Conservation (phyloP, 2,113 vertebrate species). For the Microtus pennsylvanicus region DNA sequence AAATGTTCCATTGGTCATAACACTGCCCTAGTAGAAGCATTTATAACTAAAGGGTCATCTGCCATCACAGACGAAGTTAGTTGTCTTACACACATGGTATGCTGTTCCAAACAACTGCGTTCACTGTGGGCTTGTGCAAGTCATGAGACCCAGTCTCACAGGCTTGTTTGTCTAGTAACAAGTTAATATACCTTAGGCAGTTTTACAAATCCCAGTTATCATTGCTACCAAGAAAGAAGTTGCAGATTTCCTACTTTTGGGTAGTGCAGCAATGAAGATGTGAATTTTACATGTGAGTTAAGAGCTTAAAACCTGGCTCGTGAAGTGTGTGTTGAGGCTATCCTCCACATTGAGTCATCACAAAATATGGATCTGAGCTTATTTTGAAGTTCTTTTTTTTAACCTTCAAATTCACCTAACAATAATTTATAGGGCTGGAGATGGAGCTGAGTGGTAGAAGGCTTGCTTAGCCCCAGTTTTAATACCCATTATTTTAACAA, state of each 20-base stretch:
- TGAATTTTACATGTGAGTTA: conserved; percentile 59
- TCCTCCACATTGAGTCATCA: conserved; percentile 23
- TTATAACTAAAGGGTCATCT: conserved; percentile 39
- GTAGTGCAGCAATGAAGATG: conserved; percentile 30
- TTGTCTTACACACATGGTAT: not conserved
- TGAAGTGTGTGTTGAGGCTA: conserved; percentile 41
- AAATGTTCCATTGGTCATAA: conserved; percentile 17
- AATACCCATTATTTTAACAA: conserved; percentile 27
- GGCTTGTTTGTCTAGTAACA: not conserved
- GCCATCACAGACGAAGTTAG: conserved; percentile 6
- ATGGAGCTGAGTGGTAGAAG: not conserved
- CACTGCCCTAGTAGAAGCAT: not conserved
- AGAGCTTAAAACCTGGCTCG: conserved; percentile 52
- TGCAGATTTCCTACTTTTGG: conserved; percentile 58
- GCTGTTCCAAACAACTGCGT: conserved; percentile 29
- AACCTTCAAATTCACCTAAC: conserved; percentile 32
- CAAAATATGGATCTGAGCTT: conserved; percentile 56
- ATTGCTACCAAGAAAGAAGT: conserved; percentile 45
- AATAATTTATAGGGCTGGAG: not conserved
- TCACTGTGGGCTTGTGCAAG: not conserved
- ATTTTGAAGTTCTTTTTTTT: conserved; percentile 7
- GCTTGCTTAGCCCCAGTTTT: not conserved
- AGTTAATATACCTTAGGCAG: not conserved
- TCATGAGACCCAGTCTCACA: not conserved
- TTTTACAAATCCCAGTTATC: conserved; percentile 48